phyloP scores from a whole-genome alignment of 2,113 vertebrate species.

The Chamaetylas fuelleborni region DNA sequence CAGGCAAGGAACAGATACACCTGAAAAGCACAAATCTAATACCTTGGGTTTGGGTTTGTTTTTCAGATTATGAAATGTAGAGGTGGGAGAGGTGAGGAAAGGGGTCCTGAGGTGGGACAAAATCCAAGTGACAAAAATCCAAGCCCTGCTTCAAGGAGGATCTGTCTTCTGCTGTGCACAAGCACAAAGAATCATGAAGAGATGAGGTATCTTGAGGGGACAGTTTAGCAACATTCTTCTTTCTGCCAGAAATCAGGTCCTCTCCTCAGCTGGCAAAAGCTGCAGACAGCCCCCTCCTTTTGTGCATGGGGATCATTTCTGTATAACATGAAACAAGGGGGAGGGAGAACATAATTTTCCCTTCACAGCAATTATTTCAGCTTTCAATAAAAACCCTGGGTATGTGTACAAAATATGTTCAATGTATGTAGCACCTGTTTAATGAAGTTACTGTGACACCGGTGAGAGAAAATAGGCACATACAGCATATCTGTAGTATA shows the following conservation, averaged over 20 bases:
- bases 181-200: background rate
- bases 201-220: background rate
- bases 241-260: background rate
- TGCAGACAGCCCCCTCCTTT: background rate
- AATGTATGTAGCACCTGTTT: background rate
- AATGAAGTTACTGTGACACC: background rate
- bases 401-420: background rate
- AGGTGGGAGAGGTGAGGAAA: background rate
- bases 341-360: background rate
- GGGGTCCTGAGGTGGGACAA: background rate
- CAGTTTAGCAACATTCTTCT: background rate
- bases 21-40: background rate
- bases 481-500: background rate
- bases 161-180: background rate
- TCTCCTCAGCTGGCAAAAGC: background rate
- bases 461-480: background rate
- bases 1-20: background rate
- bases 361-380: background rate
- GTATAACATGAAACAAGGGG: rapidly evolving
- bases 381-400: background rate
- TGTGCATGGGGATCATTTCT: background rate
- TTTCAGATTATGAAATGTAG: background rate
- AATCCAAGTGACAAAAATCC: background rate
- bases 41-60: background rate
- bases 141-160: background rate